Conservation (phyloP, 1,140 invertebrate genomes). For the Diorhabda sublineata region DNA sequence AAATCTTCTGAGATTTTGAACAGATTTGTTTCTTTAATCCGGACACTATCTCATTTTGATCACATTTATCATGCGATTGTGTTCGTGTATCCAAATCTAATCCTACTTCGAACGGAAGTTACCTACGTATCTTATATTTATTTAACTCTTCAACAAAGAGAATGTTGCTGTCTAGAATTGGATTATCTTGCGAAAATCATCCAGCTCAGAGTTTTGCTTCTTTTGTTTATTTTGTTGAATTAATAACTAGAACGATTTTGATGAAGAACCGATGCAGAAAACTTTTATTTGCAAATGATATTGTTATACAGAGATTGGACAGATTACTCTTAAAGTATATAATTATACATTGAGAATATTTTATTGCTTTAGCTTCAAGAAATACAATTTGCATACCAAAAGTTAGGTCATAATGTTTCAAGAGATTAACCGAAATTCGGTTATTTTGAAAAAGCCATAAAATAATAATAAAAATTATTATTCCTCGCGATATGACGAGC, state of each 20-base stretch:
- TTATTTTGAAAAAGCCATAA: no score
- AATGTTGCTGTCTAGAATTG: slow-evolving; percentile 15
- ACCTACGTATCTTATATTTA: slow-evolving; percentile 8
- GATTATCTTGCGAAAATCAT: not conserved
- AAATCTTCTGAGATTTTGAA: no score
- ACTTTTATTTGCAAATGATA: slow-evolving; percentile 5
- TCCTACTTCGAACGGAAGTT: slow-evolving; percentile 26
- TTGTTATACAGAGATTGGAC: not conserved
- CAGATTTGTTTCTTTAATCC: no score
- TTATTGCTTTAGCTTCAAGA: no score
- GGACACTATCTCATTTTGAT: not conserved
- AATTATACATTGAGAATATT: not conserved
- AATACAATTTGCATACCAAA: no score
- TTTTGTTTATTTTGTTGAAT: slow-evolving; percentile 16
- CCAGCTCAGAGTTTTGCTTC: slow-evolving; percentile 10
- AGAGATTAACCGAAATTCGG: no score
- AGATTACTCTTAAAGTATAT: not conserved
- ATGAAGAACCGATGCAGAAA: slow-evolving; percentile 1
- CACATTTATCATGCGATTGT: slow-evolving; percentile 24
- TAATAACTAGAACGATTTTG: slow-evolving; percentile 15
- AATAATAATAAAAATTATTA: no score
- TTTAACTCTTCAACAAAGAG: slow-evolving; percentile 20
- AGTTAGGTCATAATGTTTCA: no score
- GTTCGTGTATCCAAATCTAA: slow-evolving; percentile 25
- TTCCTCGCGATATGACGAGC: no score